Base-by-base conservation (phyloP, 2,888 invertebrate genomes). In the Poecilus cupreus region DNA sequence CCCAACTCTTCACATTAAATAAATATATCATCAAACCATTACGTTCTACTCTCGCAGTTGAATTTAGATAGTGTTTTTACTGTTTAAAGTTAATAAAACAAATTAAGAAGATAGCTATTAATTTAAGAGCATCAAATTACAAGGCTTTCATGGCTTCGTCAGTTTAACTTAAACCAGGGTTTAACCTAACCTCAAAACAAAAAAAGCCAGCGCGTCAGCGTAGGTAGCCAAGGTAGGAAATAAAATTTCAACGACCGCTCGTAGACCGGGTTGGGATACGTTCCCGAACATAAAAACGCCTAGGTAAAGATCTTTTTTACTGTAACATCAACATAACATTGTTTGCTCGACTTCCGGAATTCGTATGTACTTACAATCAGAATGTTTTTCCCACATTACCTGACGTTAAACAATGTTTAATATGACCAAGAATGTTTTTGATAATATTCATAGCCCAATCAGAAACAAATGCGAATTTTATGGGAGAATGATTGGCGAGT, bases 281-380 rank as follows among this genome's bases (percentile, higher is more conserved):
- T 68, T 68, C 64, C 18, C 72, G 46, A 24, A 46, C 72, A 72
- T 72, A 72, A 72, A 72, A 72, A 72, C 46, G 46, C 20, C 22
- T 72, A 72, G 72, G 72, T 72, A 72, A 72, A 72, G 72, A 72
- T 46, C 46, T 72, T 49, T 72, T 72, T 72, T 72, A 51, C 76
- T 76, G 54, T 37, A 76, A 76, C 76, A 76, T 76, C 76, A 76
- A 76, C 75, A 75, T 26, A 72, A 75, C 76, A 76, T 20, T 54
- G 76, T 76, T 26, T 76, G 26, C 32, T 20, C 16, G 39, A 77
- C 77, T 77, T 77, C 77, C 77, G 77, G 77, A 77, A 77, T 77
- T 77, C 77, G 20, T 77, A 39, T 77, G 77, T 77, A 77, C 54
- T 76, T 57, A 43, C 13, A 22, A 64, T 77, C 77, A 20, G 76